phyloP scores from a whole-genome alignment of 1,140 invertebrate genomes.

The Drosophila lini region DNA sequence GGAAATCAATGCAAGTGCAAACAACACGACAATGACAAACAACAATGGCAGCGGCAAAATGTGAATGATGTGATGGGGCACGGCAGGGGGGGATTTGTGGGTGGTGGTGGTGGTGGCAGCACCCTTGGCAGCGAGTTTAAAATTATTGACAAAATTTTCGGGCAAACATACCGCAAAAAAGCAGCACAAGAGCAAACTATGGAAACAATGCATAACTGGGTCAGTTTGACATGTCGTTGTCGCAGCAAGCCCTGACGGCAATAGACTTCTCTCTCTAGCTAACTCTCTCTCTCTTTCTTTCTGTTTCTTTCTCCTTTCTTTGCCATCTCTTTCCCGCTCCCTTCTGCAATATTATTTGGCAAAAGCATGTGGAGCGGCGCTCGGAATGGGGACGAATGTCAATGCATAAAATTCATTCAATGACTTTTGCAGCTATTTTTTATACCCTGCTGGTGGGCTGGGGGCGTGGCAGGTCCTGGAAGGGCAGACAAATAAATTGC shows the following conservation, averaged over 20 bases:
- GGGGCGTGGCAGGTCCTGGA: conserved; percentile 13
- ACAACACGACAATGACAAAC: conserved; percentile 54
- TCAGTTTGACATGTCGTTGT: conserved; percentile 80
- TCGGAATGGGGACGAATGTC: conserved; percentile 60
- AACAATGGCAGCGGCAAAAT: conserved; percentile 51
- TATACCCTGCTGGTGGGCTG: conserved; percentile 31
- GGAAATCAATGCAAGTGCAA: conserved; percentile 76
- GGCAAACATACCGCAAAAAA: conserved; percentile 73
- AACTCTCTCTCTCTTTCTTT: neutral
- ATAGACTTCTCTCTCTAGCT: neutral
- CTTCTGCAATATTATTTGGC: conserved; percentile 57
- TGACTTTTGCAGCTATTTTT: conserved; percentile 76
- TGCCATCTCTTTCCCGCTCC: conserved; percentile 1
- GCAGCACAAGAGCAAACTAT: conserved; percentile 74
- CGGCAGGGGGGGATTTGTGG: neutral
- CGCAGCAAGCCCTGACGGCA: conserved; percentile 68
- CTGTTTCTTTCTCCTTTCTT: neutral
- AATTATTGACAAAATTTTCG: conserved; percentile 82
- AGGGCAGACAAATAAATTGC: conserved; percentile 77
- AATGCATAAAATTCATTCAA: conserved; percentile 79
- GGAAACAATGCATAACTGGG: conserved; percentile 69
- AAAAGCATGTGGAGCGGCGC: conserved; percentile 23
- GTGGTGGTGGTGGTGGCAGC: neutral
- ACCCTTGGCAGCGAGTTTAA: conserved; percentile 43
- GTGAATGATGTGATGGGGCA: conserved; percentile 54